These are phyloP conservation scores for Gari tellinella DNA, from an alignment of 2,888 invertebrate species.

Conservation along the genomic window DNA sequence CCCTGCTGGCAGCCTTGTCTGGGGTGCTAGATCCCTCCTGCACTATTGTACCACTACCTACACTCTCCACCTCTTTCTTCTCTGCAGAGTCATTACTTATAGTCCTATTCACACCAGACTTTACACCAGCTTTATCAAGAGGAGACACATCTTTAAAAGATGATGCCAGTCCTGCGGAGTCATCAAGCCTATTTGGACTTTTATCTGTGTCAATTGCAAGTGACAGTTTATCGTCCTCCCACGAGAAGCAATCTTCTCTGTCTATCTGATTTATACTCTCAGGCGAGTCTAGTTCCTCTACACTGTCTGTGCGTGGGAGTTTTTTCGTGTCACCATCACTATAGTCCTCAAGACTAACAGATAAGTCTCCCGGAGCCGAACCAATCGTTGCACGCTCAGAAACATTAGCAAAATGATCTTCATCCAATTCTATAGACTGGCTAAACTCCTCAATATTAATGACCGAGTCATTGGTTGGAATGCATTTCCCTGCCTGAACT, in stretches of 20 bases:
- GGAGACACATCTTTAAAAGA: conserved; percentile 56
- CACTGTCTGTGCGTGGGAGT: conserved; percentile 22
- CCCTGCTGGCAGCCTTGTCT: conserved; percentile 15
- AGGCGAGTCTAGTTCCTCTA: conserved; percentile 79
- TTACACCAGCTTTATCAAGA: conserved; percentile 12
- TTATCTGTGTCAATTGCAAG: conserved; percentile 70
- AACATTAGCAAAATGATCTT: conserved; percentile 44
- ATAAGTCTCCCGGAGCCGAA: conserved; percentile 43
- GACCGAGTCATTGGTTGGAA: conserved; percentile 66
- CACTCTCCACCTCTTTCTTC: neutral
- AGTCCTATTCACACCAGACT: conserved; percentile 2
- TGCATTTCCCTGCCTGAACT: conserved; percentile 69
- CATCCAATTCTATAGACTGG: conserved; percentile 44
- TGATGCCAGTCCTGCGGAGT: conserved; percentile 47
- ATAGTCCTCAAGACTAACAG: conserved; percentile 51
- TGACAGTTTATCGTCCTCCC: conserved; percentile 80
- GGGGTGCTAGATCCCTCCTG: neutral
- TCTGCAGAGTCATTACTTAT: conserved; percentile 14
- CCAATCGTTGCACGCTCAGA: conserved; percentile 35
- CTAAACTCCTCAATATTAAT: conserved; percentile 66
- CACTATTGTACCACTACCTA: neutral
- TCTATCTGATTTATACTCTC: conserved; percentile 80
- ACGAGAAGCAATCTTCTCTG: conserved; percentile 79
- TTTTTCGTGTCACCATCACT: conserved; percentile 5
- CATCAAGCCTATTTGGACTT: conserved; percentile 45